Percentiles rank a stretch among this genome's conserved stretches.
phyloP scores from a whole-genome alignment of 2,113 vertebrate species.

The Melanotaenia duboulayi region DNA sequence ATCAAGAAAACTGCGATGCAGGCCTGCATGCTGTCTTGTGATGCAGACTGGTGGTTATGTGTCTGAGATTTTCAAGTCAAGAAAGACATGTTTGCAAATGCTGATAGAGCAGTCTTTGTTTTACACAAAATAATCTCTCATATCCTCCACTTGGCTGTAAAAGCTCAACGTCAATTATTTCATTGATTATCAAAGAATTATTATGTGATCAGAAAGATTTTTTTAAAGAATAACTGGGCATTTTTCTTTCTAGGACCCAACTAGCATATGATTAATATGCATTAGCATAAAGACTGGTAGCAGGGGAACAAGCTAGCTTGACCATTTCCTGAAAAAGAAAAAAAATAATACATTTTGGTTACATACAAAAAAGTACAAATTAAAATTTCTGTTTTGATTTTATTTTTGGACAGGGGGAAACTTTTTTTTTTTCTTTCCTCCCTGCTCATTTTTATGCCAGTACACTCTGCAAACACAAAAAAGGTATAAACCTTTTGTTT shows the following conservation, averaged over 20 bases:
- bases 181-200: slow-evolving; percentile 21
- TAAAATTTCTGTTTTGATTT: not conserved
- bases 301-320: not conserved
- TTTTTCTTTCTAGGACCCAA: not conserved
- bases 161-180: slow-evolving; percentile 27
- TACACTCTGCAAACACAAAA: not conserved
- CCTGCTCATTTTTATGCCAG: not conserved
- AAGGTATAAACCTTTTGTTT: not conserved
- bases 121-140: slow-evolving; percentile 29
- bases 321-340: not conserved
- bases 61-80: slow-evolving; percentile 41
- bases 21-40: slow-evolving; percentile 7
- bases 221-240: slow-evolving; percentile 1
- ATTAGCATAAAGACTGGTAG: slow-evolving; percentile 3
- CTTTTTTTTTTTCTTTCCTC: not conserved
- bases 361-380: slow-evolving; percentile 13
- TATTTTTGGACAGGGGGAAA: not conserved
- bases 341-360: not conserved
- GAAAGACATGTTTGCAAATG: slow-evolving; percentile 18
- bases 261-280: slow-evolving; percentile 1
- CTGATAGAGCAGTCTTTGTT: slow-evolving; percentile 40
- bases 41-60: slow-evolving; percentile 16
- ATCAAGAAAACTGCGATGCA: slow-evolving; percentile 20
- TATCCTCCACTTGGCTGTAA: slow-evolving; percentile 23
- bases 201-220: slow-evolving; percentile 24